Percentiles rank a stretch among this genome's conserved stretches.
These are phyloP conservation scores for Drosophila cardini DNA, from an alignment of 1,140 invertebrate species.

Conservation along the genomic window DNA sequence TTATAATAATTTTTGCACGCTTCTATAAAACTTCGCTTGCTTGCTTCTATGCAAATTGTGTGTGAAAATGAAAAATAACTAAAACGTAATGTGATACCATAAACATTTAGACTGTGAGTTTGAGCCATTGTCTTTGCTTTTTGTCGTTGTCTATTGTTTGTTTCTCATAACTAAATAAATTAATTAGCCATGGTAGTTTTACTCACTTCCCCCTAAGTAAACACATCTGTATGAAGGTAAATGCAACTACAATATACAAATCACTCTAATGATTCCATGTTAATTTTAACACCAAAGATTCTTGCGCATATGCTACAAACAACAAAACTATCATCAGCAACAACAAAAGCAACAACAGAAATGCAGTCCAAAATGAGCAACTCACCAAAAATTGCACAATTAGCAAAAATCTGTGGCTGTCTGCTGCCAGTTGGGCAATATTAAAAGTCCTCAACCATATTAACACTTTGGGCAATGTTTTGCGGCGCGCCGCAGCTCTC, in stretches of 20 bases:
- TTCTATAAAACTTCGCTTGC: constrained; percentile 14
- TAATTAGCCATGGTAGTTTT: constrained; percentile 73
- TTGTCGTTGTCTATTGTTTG: constrained; percentile 44
- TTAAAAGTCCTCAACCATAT: constrained; percentile 83
- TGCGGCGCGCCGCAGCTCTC: constrained; percentile 71
- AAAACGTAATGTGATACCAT: constrained; percentile 75
- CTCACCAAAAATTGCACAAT: constrained; percentile 78
- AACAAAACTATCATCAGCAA: constrained; percentile 31
- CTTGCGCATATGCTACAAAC: constrained; percentile 43
- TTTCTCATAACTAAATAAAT: constrained; percentile 71
- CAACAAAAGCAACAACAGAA: constrained; percentile 21
- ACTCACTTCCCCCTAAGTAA: neutral
- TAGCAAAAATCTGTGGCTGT: constrained; percentile 61
- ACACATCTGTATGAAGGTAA: neutral
- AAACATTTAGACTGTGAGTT: constrained; percentile 71
- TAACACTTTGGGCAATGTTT: constrained; percentile 80
- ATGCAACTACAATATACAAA: constrained; percentile 21
- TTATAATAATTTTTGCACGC: constrained; percentile 7
- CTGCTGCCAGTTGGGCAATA: constrained; percentile 64
- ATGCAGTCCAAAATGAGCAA: constrained; percentile 53
- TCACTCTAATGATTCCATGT: constrained; percentile 62
- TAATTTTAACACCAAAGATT: constrained; percentile 82
- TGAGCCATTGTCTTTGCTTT: constrained; percentile 19
- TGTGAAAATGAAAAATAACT: constrained; percentile 60
- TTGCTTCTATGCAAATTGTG: constrained; percentile 71